A percentile compares a stretch with the other conserved stretches of the same genome.
These are phyloP conservation scores for Galaxias olidus DNA, from an alignment of 2,797 vertebrate species.

Conservation along the genomic window DNA sequence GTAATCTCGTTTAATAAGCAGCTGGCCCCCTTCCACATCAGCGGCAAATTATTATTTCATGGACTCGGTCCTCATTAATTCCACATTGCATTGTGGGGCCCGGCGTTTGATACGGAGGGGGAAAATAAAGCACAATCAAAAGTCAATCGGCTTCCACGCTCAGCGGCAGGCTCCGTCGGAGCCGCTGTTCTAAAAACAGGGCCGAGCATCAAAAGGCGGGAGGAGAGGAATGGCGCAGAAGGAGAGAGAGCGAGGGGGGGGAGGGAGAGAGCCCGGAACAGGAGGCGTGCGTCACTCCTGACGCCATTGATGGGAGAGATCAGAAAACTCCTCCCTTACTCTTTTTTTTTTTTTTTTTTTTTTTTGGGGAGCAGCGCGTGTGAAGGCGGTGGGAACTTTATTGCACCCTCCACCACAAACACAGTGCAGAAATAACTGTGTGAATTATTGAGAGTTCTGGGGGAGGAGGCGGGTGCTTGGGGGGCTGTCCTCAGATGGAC, in stretches of 20 bases:
- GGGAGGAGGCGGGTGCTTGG: background rate
- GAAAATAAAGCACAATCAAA: no score
- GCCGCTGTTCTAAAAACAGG: no score
- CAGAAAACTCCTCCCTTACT: slow-evolving; percentile 7
- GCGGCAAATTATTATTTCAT: slow-evolving; percentile 29
- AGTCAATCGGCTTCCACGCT: no score
- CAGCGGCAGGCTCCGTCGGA: no score
- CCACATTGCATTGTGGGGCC: slow-evolving; percentile 15
- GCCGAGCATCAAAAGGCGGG: no score
- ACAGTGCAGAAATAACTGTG: slow-evolving; percentile 13
- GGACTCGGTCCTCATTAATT: slow-evolving; percentile 31
- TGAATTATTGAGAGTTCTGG: slow-evolving; percentile 60
- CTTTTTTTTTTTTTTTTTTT: no score
- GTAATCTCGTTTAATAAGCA: slow-evolving; percentile 16
- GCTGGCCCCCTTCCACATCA: slow-evolving; percentile 7
- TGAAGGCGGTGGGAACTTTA: no score
- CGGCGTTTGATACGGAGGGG: slow-evolving; percentile 4
- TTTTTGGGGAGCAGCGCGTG: no score
- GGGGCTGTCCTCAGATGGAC: slow-evolving; percentile 16
- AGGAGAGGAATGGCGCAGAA: background rate
- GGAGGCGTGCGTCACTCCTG: slow-evolving; percentile 24
- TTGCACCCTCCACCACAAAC: background rate
- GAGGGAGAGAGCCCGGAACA: background rate
- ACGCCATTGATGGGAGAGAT: slow-evolving; percentile 17
- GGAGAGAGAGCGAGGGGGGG: no score